Percentiles rank a stretch among this genome's conserved stretches.
Conservation (phyloP, 2,113 vertebrate genomes). For the Brachionichthys hirsutus region DNA sequence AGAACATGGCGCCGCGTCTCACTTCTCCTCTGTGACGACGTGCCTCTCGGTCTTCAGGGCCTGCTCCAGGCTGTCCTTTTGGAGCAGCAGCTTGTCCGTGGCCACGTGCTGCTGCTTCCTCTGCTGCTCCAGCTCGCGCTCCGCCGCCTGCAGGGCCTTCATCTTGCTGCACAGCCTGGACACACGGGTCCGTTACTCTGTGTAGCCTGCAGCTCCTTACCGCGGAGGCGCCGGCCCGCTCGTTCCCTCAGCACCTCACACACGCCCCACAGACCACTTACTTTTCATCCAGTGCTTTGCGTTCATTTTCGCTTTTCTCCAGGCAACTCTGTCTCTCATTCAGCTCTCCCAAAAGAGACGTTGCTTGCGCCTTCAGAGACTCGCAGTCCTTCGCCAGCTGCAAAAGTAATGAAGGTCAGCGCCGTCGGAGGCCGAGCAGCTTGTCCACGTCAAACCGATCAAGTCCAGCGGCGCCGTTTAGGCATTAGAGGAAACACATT, state of each 20-base stretch:
- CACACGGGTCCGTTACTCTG: no score
- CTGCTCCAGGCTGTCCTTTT: slow-evolving; percentile 84
- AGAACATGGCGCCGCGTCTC: no score
- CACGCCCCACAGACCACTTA: slow-evolving; percentile 39
- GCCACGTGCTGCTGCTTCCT: slow-evolving; percentile 83
- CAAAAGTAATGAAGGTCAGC: background rate
- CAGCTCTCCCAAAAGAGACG: slow-evolving; percentile 88
- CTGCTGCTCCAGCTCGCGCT: slow-evolving; percentile 81
- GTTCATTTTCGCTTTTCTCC: slow-evolving; percentile 80
- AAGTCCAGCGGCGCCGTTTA: no score
- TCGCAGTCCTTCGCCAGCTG: slow-evolving; percentile 84
- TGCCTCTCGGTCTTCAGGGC: slow-evolving; percentile 85
- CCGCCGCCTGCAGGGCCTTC: slow-evolving; percentile 74
- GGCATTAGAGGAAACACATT: no score
- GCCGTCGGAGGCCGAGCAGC: no score
- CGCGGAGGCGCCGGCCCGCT: no score
- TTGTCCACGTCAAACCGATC: no score
- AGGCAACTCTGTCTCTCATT: slow-evolving; percentile 85
- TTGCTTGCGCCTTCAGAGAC: slow-evolving; percentile 87
- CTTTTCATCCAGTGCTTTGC: slow-evolving; percentile 78
- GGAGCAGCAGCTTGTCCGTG: slow-evolving; percentile 85
- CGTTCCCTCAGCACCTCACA: background rate
- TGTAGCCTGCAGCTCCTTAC: no score
- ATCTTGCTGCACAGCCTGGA: slow-evolving; percentile 73
- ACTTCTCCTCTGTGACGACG: slow-evolving; percentile 87